Evolutionary conservation across 2,888 invertebrate species (phyloP), one percentile per base, ranked within the genome.

Genomic region (Synergus itoensis): DNA sequence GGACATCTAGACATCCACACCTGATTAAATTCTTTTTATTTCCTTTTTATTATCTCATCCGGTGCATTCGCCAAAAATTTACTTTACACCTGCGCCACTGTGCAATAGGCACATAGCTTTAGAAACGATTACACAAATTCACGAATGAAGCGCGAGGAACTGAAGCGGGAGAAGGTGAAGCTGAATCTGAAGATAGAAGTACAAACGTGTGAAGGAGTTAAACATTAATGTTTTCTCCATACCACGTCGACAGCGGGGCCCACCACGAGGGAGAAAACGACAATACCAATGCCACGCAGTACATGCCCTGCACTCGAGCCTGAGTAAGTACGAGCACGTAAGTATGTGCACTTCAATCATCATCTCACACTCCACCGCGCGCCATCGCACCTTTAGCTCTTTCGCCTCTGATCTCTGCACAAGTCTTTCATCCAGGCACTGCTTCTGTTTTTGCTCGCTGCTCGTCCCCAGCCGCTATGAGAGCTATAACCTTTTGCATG

Each of bases 301-400:
- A 53, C 79, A 65, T 76, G 67, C 77, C 80, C 63, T 83, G 79
- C 80, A 83, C 82, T 84, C 84, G 84, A 82, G 82, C 84, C 80
- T 77, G 81, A 88, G 86, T 88, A 88, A 89, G 87, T 87, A 88
- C 86, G 86, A 84, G 83, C 85, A 87, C 86, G 86, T 89, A 90
- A 89, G 90, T 90, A 90, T 81, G 84, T 88, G 90, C 90, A 90
- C 90, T 90, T 90, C 89, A 90, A 90, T 90, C 90, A 90, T 89
- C 89, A 85, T 89, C 88, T 88, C 88, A 86, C 87, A 87, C 87
- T 85, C 84, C 86, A 85, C 86, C 86, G 88, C 86, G 86, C 88
- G 83, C 87, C 88, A 88, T 90, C 88, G 87, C 88, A 86, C 87
- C 89, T 90, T 82, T 85, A 77, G 85, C 83, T 84, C 85, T 87